Evolutionary conservation across 2,888 invertebrate genomes (phyloP).

Genomic region (Patella caerulea): DNA sequence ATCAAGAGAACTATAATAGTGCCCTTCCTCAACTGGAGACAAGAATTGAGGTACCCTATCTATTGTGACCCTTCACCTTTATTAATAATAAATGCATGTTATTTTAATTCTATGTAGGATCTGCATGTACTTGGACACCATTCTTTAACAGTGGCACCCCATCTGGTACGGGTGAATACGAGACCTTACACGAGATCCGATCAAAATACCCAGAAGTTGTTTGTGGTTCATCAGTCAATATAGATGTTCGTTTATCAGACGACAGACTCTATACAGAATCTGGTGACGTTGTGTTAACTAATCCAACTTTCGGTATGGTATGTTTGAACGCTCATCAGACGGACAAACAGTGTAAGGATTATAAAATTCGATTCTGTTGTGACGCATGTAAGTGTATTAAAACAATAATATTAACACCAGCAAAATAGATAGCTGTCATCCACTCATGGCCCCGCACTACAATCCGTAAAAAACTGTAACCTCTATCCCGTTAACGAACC

Average conservation of each 20-base stretch:
- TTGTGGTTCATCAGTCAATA: background rate
- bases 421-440: too few relatives aligned
- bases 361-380: constrained; percentile 1
- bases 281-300: background rate
- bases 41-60: too few relatives aligned
- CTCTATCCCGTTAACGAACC: too few relatives aligned
- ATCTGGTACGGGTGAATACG: background rate
- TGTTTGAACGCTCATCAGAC: background rate
- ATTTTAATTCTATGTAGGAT: too few relatives aligned
- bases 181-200: background rate
- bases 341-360: background rate
- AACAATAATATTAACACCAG: too few relatives aligned
- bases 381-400: background rate
- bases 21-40: too few relatives aligned
- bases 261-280: background rate
- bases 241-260: background rate
- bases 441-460: too few relatives aligned
- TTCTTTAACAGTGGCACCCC: background rate
- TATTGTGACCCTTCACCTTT: too few relatives aligned
- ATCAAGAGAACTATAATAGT: too few relatives aligned
- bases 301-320: background rate
- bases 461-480: too few relatives aligned
- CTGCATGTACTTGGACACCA: background rate
- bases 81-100: too few relatives aligned
- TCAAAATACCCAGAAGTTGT: background rate